phyloP scores from a whole-genome alignment of 2,888 invertebrate genomes.

The Scotopteryx bipunctaria region DNA sequence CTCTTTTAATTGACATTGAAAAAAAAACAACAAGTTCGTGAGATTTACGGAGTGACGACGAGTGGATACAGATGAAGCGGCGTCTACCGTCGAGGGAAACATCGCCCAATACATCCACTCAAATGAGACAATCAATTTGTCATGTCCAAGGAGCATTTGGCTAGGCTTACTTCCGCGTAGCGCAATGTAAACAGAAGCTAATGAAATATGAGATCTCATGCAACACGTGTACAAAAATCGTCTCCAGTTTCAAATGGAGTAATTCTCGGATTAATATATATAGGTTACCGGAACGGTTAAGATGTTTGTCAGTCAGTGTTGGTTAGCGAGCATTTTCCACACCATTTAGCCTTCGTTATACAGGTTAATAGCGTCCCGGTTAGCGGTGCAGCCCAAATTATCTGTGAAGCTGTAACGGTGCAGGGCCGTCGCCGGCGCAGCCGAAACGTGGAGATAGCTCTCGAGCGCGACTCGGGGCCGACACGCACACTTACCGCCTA shows the following conservation, averaged over 20 bases:
- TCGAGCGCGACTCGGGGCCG: conserved; percentile 37
- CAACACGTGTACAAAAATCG: background rate
- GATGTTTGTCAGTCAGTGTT: background rate
- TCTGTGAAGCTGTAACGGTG: conserved; percentile 25
- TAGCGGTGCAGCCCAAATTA: conserved; percentile 18
- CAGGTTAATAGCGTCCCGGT: conserved; percentile 8
- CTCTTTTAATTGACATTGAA: background rate
- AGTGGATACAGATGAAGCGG: background rate
- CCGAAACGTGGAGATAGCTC: conserved; percentile 37
- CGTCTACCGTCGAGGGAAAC: conserved; percentile 11
- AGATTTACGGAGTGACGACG: conserved; percentile 9
- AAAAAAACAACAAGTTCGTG: background rate
- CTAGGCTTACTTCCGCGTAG: background rate
- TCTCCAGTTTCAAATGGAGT: no score
- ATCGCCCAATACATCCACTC: background rate
- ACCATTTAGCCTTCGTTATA: conserved; percentile 4
- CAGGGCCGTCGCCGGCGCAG: conserved; percentile 14
- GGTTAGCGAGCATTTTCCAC: conserved; percentile 1
- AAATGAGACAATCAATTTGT: conserved; percentile 2
- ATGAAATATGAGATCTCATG: background rate
- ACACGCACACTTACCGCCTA: conserved; percentile 15
- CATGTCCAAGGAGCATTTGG: conserved; percentile 8
- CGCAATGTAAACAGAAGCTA: background rate
- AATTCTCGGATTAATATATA: no score
- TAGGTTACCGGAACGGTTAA: background rate